A percentile compares a stretch with the other conserved stretches of the same genome.
Evolutionary conservation across 53 echinoderm and acorn worm genomes (phyloP).

Genomic region (Hippasteria phrygiana): DNA sequence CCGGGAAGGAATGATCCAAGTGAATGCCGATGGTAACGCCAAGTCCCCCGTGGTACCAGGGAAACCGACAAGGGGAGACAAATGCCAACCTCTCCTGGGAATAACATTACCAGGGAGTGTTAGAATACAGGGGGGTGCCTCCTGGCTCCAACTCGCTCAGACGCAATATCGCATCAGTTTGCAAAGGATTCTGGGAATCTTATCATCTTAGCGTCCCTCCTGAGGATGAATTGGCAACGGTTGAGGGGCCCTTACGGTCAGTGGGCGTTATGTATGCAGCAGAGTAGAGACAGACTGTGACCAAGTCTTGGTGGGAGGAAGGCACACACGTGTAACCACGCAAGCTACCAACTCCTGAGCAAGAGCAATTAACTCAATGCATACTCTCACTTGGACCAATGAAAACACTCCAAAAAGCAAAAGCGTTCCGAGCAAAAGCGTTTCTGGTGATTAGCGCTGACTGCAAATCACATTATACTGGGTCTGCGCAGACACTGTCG

Average conservation of each 20-base stretch:
- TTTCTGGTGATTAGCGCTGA: constrained; percentile 32
- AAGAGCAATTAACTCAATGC: constrained; percentile 37
- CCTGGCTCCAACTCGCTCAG: neutral
- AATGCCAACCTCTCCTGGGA: constrained; percentile 15
- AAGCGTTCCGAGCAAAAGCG: neutral
- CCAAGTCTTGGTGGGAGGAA: neutral
- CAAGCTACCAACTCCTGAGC: neutral
- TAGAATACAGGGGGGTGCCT: constrained; percentile 1
- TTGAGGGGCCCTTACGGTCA: constrained; percentile 55
- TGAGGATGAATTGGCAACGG: constrained; percentile 43
- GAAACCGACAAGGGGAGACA: constrained; percentile 11
- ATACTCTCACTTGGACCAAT: constrained; percentile 25
- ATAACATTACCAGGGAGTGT: constrained; percentile 6
- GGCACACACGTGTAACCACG: neutral
- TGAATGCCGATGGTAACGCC: neutral
- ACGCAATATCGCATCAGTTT: neutral
- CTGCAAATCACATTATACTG: constrained; percentile 58
- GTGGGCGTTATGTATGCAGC: constrained; percentile 21
- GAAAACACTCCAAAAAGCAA: constrained; percentile 5
- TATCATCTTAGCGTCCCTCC: constrained; percentile 12
- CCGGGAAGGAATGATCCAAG: neutral
- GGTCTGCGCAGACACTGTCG: constrained; percentile 47
- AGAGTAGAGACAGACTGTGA: neutral
- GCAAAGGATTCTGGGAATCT: constrained; percentile 51
- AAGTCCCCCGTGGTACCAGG: neutral